These are phyloP conservation scores for Cantharis rufa DNA, from an alignment of 2,888 invertebrate species.

Conservation along the genomic window DNA sequence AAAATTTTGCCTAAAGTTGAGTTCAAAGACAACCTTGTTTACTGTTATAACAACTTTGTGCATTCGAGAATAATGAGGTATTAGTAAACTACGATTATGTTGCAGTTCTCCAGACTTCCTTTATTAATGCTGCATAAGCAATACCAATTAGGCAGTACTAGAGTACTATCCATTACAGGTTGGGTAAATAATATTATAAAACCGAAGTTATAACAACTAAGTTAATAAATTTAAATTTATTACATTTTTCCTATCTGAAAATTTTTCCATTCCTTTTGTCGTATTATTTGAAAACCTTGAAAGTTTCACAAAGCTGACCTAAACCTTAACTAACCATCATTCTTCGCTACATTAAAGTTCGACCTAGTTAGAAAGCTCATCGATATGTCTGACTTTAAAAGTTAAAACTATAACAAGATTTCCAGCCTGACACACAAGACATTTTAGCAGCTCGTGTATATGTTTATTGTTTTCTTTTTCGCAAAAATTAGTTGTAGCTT, in stretches of 20 bases:
- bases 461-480: background rate
- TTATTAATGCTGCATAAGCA: background rate
- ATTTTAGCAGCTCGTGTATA: background rate
- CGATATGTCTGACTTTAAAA: background rate
- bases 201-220: background rate
- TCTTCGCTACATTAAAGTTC: background rate
- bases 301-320: background rate
- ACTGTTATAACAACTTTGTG: background rate
- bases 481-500: background rate
- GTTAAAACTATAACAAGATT: background rate
- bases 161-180: background rate
- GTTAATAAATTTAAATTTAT: too few species aligned
- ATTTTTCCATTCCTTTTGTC: background rate
- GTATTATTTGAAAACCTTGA: background rate
- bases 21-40: background rate
- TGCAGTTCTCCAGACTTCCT: background rate
- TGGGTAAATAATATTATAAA: background rate
- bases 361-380: background rate
- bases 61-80: background rate
- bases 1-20: background rate
- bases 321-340: background rate
- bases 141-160: background rate
- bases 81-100: background rate
- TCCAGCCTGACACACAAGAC: background rate
- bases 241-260: background rate